Base-by-base conservation (phyloP, 2,888 invertebrate species). In the Sceliomorpha sp. region DNA sequence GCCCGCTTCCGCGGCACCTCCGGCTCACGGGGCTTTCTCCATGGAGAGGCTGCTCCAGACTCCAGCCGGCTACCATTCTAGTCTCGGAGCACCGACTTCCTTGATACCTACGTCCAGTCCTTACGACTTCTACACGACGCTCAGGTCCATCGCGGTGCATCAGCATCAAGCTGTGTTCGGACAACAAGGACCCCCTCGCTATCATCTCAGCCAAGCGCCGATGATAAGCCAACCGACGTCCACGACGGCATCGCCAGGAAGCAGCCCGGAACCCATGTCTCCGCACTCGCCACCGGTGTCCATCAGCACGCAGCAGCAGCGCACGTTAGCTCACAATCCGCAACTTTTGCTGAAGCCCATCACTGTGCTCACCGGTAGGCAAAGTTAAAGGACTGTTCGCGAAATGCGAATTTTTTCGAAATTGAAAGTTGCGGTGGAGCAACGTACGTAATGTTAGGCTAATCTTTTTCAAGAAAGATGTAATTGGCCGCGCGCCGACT, bases 241-340 rank as follows among this genome's bases (percentile, higher is more conserved):
- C 0, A 80, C 81, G 2, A 84, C 86, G 0, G 85, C 85, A 0
- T 88, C 88, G 0, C 87, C 87, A 0, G 89, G 89, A 14, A 87
- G 91, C 73, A 91, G 91, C 70, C 91, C 88, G 3, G 88, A 88
- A 53, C 88, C 91, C 0, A 83, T 91, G 82, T 84, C 90, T 88
- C 76, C 89, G 88, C 74, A 83, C 72, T 73, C 86, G 64, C 62
- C 85, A 0, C 87, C 90, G 0, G 82, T 89, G 75, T 83, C 86
- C 0, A 89, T 90, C 70, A 88, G 89, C 15, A 86, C 76, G 10
- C 91, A 90, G 1, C 80, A 77, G 20, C 90, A 90, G 5, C 76
- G 82, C 7, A 71, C 76, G 1, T 74, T 79, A 5, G 69, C 69
- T 1, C 86, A 90, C 76, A 86, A 68, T 77, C 89, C 77, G 70